Conservation (phyloP, 2,797 vertebrate genomes). For the Kryptopterus vitreolus region DNA sequence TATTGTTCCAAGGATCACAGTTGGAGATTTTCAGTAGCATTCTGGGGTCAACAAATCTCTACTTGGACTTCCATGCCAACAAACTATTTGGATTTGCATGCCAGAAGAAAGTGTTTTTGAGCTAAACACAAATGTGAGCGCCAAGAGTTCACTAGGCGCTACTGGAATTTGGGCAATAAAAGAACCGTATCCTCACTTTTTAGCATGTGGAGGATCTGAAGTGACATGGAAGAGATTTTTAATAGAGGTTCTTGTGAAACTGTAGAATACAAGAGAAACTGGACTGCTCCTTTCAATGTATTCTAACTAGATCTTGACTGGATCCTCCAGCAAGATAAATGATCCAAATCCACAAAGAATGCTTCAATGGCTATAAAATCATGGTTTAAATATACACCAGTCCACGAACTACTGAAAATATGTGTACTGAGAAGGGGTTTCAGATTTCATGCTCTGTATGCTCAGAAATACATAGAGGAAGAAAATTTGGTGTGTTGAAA, state of each 20-base stretch:
- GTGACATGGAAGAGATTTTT: background rate
- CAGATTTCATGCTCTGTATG: background rate
- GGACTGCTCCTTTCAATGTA: background rate
- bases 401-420: background rate
- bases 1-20: background rate
- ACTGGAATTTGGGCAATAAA: background rate
- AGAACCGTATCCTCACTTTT: background rate
- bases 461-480: background rate
- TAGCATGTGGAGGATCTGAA: no score
- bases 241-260: background rate
- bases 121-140: background rate
- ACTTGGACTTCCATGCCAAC: background rate
- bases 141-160: no score
- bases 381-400: background rate
- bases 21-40: background rate
- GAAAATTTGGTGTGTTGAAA: background rate
- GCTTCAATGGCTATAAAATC: background rate
- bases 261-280: background rate
- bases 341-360: background rate
- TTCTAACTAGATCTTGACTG: background rate
- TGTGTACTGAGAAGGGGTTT: background rate
- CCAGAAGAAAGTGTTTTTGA: background rate
- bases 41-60: background rate
- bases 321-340: background rate
- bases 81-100: background rate